A percentile compares a stretch with the other conserved stretches of the same genome.
Evolutionary conservation across 2,797 vertebrate genomes (phyloP).

Genomic region (Argya squamiceps): DNA sequence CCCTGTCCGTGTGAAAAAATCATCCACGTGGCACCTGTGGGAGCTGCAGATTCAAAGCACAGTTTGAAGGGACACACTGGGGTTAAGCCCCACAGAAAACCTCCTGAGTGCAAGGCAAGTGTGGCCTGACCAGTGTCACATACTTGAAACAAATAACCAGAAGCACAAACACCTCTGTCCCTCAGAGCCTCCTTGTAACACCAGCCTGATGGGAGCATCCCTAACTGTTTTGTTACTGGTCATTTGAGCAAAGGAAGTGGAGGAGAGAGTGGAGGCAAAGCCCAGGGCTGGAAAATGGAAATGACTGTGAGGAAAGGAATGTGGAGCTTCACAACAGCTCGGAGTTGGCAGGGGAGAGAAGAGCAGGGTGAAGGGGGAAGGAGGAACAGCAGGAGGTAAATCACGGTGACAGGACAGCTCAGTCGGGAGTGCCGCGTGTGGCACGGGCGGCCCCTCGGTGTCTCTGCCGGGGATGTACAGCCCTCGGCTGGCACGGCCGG

Average conservation of each 20-base stretch:
- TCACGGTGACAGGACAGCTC: accelerated
- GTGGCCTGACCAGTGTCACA: not conserved
- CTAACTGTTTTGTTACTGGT: not conserved
- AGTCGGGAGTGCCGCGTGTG: accelerated
- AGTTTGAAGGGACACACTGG: accelerated
- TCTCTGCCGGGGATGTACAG: accelerated
- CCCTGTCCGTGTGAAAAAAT: not conserved
- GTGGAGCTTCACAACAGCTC: not conserved
- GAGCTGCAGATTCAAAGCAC: not conserved
- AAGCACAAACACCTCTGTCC: not conserved
- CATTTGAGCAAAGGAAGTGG: conserved; percentile 64
- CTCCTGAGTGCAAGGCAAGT: not conserved
- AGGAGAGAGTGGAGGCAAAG: conserved; percentile 22
- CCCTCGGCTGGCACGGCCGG: not conserved
- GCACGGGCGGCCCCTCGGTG: accelerated
- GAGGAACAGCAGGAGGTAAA: not conserved
- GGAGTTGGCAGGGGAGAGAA: not conserved
- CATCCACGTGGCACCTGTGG: not conserved
- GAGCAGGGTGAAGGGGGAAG: not conserved
- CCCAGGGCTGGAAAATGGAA: conserved; percentile 32
- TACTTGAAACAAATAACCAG: not conserved
- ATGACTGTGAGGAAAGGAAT: conserved; percentile 57
- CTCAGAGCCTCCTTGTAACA: not conserved
- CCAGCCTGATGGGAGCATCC: not conserved
- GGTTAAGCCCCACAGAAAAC: not conserved